Base-by-base conservation (phyloP, 2,888 invertebrate species). In the Priocnemis perturbator region DNA sequence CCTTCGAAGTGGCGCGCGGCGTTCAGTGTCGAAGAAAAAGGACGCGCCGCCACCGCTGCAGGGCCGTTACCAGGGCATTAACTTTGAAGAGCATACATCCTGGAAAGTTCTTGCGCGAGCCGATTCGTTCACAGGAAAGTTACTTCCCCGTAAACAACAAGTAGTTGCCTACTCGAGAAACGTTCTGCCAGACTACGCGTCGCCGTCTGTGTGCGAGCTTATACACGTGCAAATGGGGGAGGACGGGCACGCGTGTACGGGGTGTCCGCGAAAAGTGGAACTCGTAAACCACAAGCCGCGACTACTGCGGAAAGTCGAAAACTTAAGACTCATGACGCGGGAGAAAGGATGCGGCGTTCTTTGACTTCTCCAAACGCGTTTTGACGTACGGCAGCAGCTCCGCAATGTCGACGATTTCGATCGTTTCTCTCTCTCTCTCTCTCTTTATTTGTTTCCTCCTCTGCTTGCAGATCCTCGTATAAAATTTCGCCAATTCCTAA, bases 101-200 rank as follows among this genome's bases (percentile, higher is more conserved):
- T 67, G 76, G 78, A 82, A 85, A 83, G 83, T 86, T 81, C 72
- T 75, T 78, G 77, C 77, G 73, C 74, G 74, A 76, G 79, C 80
- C 82, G 79, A 84, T 85, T 85, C 83, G 84, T 83, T 84, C 77
- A 78, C 71, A 73, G 79, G 74, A 78, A 85, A 86, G 81, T 85
- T 86, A 78, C 81, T 81, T 80, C 73, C 74, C 78, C 83, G 86
- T 85, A 86, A 86, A 86, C 85, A 86, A 84, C 84, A 81, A 81
- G 83, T 81, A 82, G 81, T 83, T 81, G 81, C 77, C 79, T 79
- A 80, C 79, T 77, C 74, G 71, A 70, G 81, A 76, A 80, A 78
- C 74, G 71, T 78, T 81, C 73, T 64, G 67, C 66, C 57, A 67
- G 71, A 74, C 48, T 21, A 44, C 69, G 64, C 72, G 68, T 67